These are phyloP conservation scores for Sebastes schlegelii DNA, from an alignment of 2,113 vertebrate species.

Conservation along the genomic window DNA sequence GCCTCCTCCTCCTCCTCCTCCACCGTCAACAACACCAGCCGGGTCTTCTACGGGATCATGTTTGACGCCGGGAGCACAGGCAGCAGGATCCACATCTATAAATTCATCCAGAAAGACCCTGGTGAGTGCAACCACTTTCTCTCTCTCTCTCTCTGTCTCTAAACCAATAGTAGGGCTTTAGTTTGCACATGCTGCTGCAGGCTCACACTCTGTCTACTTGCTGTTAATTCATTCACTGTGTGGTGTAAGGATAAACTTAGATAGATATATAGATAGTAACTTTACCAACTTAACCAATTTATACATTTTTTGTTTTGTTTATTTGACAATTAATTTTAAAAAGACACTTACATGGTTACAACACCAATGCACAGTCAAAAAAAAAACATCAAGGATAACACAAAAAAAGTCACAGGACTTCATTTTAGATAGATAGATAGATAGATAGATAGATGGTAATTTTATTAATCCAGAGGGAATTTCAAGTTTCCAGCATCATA, in stretches of 20 bases:
- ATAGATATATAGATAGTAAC: too few relatives aligned
- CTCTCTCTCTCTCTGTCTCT: neutral
- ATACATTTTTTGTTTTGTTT: too few relatives aligned
- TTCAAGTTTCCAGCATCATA: too few relatives aligned
- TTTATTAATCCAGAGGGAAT: too few relatives aligned
- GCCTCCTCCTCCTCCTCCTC: slow-evolving; percentile 58
- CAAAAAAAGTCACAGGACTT: too few relatives aligned
- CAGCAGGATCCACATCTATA: slow-evolving; percentile 97
- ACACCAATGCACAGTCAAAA: too few relatives aligned
- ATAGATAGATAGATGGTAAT: too few relatives aligned
- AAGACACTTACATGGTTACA: too few relatives aligned
- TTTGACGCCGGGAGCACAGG: slow-evolving; percentile 99
- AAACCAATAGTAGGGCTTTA: slow-evolving; percentile 14
- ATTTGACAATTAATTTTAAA: too few relatives aligned
- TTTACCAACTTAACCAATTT: too few relatives aligned
- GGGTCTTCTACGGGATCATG: slow-evolving; percentile 94
- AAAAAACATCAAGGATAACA: too few relatives aligned
- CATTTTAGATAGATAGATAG: too few relatives aligned
- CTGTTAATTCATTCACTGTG: slow-evolving; percentile 73
- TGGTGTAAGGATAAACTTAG: slow-evolving; percentile 67
- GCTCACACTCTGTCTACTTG: slow-evolving; percentile 62
- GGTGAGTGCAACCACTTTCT: slow-evolving; percentile 78
- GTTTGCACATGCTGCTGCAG: slow-evolving; percentile 41
- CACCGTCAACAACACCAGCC: slow-evolving; percentile 72
- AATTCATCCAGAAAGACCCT: slow-evolving; percentile 92